Conservation (phyloP, 1,140 invertebrate genomes). For the Dreissena rostriformis region DNA sequence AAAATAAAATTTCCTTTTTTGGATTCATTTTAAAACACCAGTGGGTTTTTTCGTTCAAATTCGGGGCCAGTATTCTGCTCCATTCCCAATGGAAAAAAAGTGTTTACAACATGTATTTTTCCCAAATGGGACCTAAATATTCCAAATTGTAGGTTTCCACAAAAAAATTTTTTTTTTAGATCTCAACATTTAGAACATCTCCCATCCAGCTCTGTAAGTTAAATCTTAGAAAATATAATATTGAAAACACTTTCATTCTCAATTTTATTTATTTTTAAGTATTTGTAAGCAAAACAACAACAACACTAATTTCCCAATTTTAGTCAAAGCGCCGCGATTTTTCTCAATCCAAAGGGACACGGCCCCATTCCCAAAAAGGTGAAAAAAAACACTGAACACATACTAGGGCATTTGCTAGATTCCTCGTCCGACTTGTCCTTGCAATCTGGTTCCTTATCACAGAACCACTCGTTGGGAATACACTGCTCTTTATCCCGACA, state of each 20-base stretch:
- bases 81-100: no score
- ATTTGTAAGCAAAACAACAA: neutral
- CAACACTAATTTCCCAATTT: neutral
- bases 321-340: neutral
- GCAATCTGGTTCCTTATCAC: neutral
- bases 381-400: neutral
- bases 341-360: no score
- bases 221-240: neutral
- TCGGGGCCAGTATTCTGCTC: no score
- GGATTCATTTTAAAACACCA: no score
- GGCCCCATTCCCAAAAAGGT: no score
- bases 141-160: no score
- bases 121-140: no score
- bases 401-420: neutral
- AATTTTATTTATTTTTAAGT: neutral
- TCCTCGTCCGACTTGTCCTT: neutral
- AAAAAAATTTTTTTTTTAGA: no score
- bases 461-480: neutral
- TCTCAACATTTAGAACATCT: no score
- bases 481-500: slow-evolving; percentile 72
- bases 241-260: neutral
- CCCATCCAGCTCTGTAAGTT: neutral
- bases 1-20: no score
- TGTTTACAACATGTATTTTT: no score
- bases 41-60: no score